Base-by-base conservation (phyloP, 1,140 invertebrate species). In the Zaprionus gabonicus region DNA sequence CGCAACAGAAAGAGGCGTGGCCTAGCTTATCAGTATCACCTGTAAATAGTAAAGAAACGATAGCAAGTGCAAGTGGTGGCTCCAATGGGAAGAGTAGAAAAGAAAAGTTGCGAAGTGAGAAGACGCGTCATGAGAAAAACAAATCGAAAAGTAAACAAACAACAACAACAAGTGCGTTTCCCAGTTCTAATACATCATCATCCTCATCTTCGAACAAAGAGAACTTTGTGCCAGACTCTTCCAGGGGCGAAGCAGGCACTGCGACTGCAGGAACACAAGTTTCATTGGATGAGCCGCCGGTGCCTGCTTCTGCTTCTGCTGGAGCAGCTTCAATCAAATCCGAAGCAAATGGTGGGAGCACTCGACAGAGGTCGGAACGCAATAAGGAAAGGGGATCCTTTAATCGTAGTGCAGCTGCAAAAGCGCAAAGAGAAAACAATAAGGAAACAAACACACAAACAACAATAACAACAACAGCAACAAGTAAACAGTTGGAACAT, bases 1-100 rank as follows among this genome's bases (percentile, higher is more conserved):
- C 96, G 10, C 90, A 90, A 46, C 94, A 93, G 82, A 95, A 96
- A 93, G 96, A 96, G 92, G 95, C 96, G 68, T 96, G 96, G 96
- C 96, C 96, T 1, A 95, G 94, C 74, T 93, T 95, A 80, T 93
- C 92, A 80, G 93, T 80, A 81, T 95, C 94, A 10, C 94, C 94
- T 0, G 72, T 87, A 9, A 92, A 81, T 64, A 76, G 71, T 55
- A 88, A 82, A 63, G 91, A 92, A 12, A 36, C 65, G 12, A 38
- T 65, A 12, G 73, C 57, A 23, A 77, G 10, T 71, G 27, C 31
- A 34, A 34, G 64, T 41, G 59, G 66, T 9, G 73, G 58, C 38
- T 55, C 62, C 6, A 76, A 57, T 44, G 81, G 66, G 31, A 92
- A 92, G 64, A 91, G 80, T 31, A 88, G 91, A 74, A 75, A 87